phyloP scores from a whole-genome alignment of 2,113 vertebrate species.

The Orcinus orca region DNA sequence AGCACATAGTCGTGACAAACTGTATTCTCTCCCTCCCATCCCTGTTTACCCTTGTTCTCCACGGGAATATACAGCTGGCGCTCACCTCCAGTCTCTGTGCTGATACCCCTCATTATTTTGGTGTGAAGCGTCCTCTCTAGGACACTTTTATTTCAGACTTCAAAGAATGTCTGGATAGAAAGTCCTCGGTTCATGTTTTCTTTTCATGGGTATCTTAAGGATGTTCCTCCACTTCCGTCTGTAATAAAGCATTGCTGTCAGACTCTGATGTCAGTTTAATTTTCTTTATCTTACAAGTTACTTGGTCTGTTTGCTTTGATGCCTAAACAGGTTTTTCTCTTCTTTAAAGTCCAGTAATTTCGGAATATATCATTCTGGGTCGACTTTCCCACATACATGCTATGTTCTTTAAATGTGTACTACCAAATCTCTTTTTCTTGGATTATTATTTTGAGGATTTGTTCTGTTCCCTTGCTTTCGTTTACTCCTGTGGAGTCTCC shows the following conservation, averaged over 20 bases:
- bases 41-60: rapidly evolving
- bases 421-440: neutral
- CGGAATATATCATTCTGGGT: neutral
- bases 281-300: neutral
- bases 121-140: too few species aligned
- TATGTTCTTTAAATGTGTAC: too few species aligned
- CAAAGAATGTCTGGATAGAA: neutral
- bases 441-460: neutral
- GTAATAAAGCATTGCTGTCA: neutral
- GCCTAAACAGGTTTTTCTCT: neutral
- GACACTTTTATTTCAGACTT: neutral
- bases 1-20: neutral
- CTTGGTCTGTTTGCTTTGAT: neutral
- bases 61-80: rapidly evolving
- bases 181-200: rapidly evolving
- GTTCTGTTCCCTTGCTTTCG: neutral
- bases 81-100: rapidly evolving
- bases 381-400: too few species aligned
- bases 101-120: rapidly evolving
- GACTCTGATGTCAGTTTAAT: neutral
- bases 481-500: neutral
- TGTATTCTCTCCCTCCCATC: rapidly evolving
- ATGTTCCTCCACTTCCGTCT: neutral
- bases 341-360: neutral
- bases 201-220: neutral